Evolutionary conservation across 1,140 invertebrate genomes (phyloP).

Genomic region (Olivierus martensii): DNA sequence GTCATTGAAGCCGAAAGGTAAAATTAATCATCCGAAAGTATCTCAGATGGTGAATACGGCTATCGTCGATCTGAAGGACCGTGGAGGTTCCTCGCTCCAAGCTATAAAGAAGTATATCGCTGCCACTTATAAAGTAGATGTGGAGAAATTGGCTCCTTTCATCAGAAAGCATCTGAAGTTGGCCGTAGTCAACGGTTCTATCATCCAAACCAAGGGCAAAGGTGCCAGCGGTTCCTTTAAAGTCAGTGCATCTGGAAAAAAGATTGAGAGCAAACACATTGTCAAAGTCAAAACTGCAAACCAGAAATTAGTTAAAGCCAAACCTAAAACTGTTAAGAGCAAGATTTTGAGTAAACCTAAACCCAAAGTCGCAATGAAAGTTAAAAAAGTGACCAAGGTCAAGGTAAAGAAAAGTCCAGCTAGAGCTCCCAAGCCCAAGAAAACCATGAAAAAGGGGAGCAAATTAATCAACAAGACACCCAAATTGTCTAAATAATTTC

Average conservation of each 20-base stretch:
- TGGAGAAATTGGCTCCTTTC: constrained; percentile 41
- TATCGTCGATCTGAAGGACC: constrained; percentile 31
- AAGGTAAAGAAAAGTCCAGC: constrained; percentile 13
- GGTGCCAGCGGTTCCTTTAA: constrained; percentile 47
- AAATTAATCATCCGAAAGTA: constrained; percentile 22
- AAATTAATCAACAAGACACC: background rate
- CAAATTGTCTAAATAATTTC: no score
- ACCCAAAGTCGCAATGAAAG: constrained; percentile 2
- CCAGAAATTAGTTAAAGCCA: constrained; percentile 1
- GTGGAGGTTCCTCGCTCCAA: constrained; percentile 42
- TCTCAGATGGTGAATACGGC: constrained; percentile 22
- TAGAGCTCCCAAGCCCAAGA: constrained; percentile 12
- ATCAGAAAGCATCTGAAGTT: constrained; percentile 43
- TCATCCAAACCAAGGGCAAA: constrained; percentile 46
- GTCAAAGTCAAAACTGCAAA: constrained; percentile 2
- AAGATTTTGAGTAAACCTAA: constrained; percentile 12
- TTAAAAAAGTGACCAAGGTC: constrained; percentile 7
- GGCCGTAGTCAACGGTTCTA: constrained; percentile 37
- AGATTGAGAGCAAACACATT: constrained; percentile 7
- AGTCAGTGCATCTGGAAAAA: constrained; percentile 25
- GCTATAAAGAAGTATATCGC: constrained; percentile 49
- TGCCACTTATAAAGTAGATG: constrained; percentile 41
- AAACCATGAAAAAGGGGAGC: constrained; percentile 6
- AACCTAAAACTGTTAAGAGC: constrained; percentile 5
- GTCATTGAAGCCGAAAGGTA: constrained; percentile 14